Conservation (phyloP, 1,140 invertebrate species). For the Drosophila triauraria region DNA sequence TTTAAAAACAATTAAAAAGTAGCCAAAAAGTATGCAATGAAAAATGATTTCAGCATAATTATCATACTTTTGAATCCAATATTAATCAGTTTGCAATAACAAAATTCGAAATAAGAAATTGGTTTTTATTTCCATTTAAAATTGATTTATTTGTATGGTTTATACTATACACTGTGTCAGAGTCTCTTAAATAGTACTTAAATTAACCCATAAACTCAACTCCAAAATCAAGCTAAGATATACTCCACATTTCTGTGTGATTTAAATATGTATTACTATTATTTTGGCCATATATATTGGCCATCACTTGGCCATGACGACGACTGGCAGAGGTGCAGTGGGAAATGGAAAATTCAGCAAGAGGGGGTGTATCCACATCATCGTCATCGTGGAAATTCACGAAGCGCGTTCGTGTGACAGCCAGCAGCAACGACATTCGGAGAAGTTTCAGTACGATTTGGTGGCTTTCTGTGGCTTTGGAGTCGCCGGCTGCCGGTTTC, state of each 20-base stretch:
- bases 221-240: not conserved
- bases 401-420: constrained; percentile 32
- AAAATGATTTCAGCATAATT: too few relatives aligned
- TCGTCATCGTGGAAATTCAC: constrained; percentile 39
- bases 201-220: not conserved
- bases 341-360: constrained; percentile 41
- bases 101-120: too few relatives aligned
- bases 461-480: constrained; percentile 52
- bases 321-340: constrained; percentile 16
- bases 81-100: too few relatives aligned
- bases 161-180: too few relatives aligned
- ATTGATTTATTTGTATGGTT: too few relatives aligned
- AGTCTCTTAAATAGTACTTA: not conserved
- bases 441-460: constrained; percentile 42
- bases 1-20: too few relatives aligned
- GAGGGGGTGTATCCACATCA: constrained; percentile 36
- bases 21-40: too few relatives aligned
- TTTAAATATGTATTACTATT: not conserved
- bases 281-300: not conserved
- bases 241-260: not conserved
- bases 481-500: constrained; percentile 66
- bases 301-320: constrained; percentile 40
- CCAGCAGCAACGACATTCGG: constrained; percentile 14
- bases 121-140: too few relatives aligned
- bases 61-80: too few relatives aligned